Base-by-base conservation (phyloP, 2,888 invertebrate species). In the Neoitamus cyanurus region DNA sequence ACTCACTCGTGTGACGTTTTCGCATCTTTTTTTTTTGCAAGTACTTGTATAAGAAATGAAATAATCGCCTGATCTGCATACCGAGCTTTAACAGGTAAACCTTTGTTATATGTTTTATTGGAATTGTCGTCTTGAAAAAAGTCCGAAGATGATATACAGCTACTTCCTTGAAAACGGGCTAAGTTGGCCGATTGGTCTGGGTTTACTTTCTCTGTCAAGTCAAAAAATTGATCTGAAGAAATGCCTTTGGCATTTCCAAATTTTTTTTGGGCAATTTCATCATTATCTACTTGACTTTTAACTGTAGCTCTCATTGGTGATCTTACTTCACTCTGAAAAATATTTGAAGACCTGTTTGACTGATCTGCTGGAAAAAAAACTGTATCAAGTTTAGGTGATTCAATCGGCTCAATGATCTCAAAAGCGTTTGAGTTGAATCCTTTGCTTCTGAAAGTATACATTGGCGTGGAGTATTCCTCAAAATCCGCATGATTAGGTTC, bases 191-290 rank as follows among this genome's bases (percentile, higher is more conserved):
- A 93, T 42, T 92, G 92, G 90, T 93, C 93, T 87, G 94, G 94
- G 88, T 25, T 30, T 36, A n/a, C 93, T 92, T n/a, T 78, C 69
- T 15, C 87, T 87, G 85, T 91, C 90, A 95, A 96, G 6, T 96
- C 96, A 91, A 99, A 99, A 93, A 95, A 99, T 92, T 98, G 98
- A 89, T 98, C 98, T 0, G 99, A 99, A 85, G 99, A 99, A 89
- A 99, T 99, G 13, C 98, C 97, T 92, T 99, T 99, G 2, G 99
- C 98, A 88, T 96, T 95, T 78, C 98, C 99, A 91, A 99, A 99
- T 92, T 99, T 99, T 92, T 97, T 97, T 90, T 97, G 97, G 28
- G 98, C 97, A 85, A 95, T 95, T 88, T 95, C 95, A 72, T 95
- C 93, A 6, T 92, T 92, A 28, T 86, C 83, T 72, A 20, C 80